These are phyloP conservation scores for Agelaius tricolor DNA, from an alignment of 2,113 vertebrate genomes.

Conservation along the genomic window DNA sequence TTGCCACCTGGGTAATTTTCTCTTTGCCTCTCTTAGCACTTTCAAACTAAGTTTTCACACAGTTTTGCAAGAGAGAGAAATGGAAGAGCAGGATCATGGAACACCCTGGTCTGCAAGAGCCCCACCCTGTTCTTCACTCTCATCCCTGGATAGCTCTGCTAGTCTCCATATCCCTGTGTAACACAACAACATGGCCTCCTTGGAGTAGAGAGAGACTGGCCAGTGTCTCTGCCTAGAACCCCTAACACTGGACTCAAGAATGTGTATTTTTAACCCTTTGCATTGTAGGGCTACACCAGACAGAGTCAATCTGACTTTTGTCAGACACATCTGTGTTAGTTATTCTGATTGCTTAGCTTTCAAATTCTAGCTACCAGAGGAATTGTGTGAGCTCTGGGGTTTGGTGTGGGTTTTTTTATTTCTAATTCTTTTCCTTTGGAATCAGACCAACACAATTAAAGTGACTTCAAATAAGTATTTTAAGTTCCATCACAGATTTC, in stretches of 20 bases:
- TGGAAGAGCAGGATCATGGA: not conserved
- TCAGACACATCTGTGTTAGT: not conserved
- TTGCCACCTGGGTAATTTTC: not conserved
- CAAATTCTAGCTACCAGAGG: not conserved
- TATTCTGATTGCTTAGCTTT: not conserved
- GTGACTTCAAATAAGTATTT: not conserved
- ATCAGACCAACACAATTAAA: not conserved
- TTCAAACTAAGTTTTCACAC: not conserved
- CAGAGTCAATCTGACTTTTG: not conserved
- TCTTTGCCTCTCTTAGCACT: not conserved
- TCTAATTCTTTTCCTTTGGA: not conserved
- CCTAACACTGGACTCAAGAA: not conserved
- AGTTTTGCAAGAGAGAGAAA: not conserved
- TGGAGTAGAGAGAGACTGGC: fast-evolving
- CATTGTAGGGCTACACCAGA: not conserved
- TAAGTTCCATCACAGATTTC: not conserved
- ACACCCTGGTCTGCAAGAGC: not conserved
- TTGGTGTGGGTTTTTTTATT: not conserved
- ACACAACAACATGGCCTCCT: fast-evolving
- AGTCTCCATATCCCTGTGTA: not conserved
- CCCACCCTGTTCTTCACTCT: not conserved
- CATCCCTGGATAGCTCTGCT: not conserved
- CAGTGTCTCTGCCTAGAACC: not conserved
- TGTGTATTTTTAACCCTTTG: not conserved
- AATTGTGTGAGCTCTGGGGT: not conserved